Evolutionary conservation across 2,888 invertebrate species (phyloP), one percentile per base, ranked within the genome.

Genomic region (Perithous albicinctus): DNA sequence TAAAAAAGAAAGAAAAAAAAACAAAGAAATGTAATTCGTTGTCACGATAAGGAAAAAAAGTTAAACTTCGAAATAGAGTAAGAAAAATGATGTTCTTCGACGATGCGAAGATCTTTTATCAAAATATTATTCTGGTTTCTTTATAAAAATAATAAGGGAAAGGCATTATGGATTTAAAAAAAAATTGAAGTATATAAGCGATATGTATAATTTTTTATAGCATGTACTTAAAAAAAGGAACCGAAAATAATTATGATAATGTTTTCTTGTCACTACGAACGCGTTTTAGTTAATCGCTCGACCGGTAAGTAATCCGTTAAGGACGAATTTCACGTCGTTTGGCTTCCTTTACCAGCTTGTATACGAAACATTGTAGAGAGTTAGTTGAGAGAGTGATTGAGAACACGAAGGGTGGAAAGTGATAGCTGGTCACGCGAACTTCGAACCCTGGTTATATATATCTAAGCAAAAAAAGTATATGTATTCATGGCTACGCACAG

Each of bases 401-500:
- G 75, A 75, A 80, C 75, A 75, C 72, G 77, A 70, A 78, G 80
- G 83, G 75, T 76, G 78, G 75, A 84, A 84, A 76, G 81, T 70
- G 80, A 84, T 78, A 76, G 70, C 66, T 63, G 69, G 83, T 84
- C 83, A 84, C 83, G 83, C 83, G 72, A 83, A 59, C 81, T 78
- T 64, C 29, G 59, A 38, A 72, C 41, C 41, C 46, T 23, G 46
- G 43, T 18, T 29, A 63, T 64, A 63, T 64, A 29, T 32, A 38
- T 69, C 32, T 51, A n/a, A 7, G 32, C 15, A 32, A 15, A 0
- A 15, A 0, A 18, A 2, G n/a, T 41, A 35, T 63, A 38, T 38
- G 35, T 26, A 12, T 35, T 6, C 23, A 32, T 38, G 3, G 32
- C 23, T n/a, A 15, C 10, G 32, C 48, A 32, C 12, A 29, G n/a